A percentile compares a stretch with the other conserved stretches of the same genome.
These are phyloP conservation scores for Gila robusta DNA, from an alignment of 2,797 vertebrate species.

Conservation along the genomic window DNA sequence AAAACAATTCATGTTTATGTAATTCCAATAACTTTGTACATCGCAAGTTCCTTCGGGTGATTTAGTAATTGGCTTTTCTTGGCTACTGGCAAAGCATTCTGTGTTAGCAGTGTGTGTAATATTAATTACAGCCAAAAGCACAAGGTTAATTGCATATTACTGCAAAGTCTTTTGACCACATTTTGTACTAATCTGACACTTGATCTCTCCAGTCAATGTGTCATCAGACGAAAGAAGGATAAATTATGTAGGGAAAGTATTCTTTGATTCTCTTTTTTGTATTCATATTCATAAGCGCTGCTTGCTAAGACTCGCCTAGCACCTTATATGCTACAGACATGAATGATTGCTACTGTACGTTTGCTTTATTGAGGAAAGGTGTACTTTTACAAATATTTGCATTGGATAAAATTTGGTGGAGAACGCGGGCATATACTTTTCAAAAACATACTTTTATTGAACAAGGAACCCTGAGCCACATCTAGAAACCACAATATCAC, in stretches of 20 bases:
- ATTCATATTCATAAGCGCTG: background rate
- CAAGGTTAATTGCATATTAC: constrained; percentile 67
- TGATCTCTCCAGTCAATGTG: constrained; percentile 21
- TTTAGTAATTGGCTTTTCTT: constrained; percentile 51
- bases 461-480: background rate
- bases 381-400: background rate
- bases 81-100: constrained; percentile 14
- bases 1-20: constrained; percentile 31
- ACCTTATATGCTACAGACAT: background rate
- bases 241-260: background rate
- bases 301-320: background rate
- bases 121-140: constrained; percentile 67
- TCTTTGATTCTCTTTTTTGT: constrained; percentile 22
- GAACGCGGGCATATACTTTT: background rate
- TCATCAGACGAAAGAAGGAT: constrained; percentile 21
- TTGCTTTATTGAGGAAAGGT: background rate
- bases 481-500: background rate
- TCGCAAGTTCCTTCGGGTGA: constrained; percentile 35
- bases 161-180: constrained; percentile 63
- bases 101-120: constrained; percentile 59
- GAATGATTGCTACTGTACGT: background rate
- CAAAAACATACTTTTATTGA: background rate
- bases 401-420: background rate
- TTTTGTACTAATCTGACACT: constrained; percentile 47
- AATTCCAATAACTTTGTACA: constrained; percentile 11